Base-by-base conservation (phyloP, 2,888 invertebrate genomes). In the Ochropacha duplaris region DNA sequence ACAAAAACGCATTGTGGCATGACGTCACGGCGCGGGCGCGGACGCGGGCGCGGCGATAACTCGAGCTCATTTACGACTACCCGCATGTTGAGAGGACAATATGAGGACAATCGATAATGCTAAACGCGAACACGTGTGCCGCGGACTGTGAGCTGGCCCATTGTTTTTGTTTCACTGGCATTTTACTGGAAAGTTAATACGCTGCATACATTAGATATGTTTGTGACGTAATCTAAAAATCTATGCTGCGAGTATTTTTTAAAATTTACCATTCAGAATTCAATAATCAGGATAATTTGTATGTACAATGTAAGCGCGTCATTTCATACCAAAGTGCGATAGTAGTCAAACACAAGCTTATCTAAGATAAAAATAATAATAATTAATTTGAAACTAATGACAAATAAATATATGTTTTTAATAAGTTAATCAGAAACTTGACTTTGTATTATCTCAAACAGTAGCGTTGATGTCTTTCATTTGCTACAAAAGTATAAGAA, bases 71-170 rank as follows among this genome's bases (percentile, higher is more conserved):
- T 84, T 81, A 76, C 78, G 69, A 74, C 74, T 76, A 85, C 90
- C 90, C 90, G 90, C 90, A 90, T 90, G 77, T 62, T 69, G 69
- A 81, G 83, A 86, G 85, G 83, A 86, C 85, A 84, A 83, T 84
- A 76, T 84, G 82, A 85, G 81, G 79, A 84, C 84, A 86, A 88
- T 89, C 90, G 90, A 90, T 91, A 90, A 89, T 87, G 80, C 82
- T 84, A 83, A 86, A 84, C 44, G 19, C 84, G 83, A 76, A 82
- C 89, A 90, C 90, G 90, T 89, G 90, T 83, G 79, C 80, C 68
- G 68, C 66, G 76, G 74, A 76, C 69, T 67, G 71, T 68, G 66
- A 73, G 44, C 65, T 66, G 64, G 69, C 62, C 74, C 69, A 73
- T 86, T 84, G 85, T 84, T 84, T 84, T 78, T 80, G 80, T 79